Conservation (phyloP, 2,888 invertebrate genomes). For the Andrena haemorrhoa region DNA sequence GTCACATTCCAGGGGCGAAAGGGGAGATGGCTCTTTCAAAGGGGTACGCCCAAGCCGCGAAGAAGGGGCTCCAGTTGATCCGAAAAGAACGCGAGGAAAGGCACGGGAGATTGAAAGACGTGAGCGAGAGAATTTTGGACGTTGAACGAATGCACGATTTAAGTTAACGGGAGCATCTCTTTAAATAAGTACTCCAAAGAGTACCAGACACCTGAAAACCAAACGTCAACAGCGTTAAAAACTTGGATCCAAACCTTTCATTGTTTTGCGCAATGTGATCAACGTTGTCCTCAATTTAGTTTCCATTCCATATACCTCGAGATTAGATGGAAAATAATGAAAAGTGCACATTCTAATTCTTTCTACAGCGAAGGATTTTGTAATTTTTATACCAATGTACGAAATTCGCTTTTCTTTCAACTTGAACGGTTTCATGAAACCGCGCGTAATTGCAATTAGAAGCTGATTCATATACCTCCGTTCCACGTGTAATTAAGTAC, state of each 20-base stretch:
- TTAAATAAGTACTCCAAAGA: not conserved
- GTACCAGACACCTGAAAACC: too few species aligned
- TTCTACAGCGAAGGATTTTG: not conserved
- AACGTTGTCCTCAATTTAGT: not conserved
- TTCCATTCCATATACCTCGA: not conserved
- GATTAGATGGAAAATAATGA: not conserved
- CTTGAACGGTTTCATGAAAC: not conserved
- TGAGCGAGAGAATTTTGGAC: constrained; percentile 70
- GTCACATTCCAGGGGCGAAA: constrained; percentile 90
- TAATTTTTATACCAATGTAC: constrained; percentile 1
- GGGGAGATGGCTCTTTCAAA: constrained; percentile 90
- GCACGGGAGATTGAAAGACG: constrained; percentile 50
- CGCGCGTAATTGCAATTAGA: constrained; percentile 3
- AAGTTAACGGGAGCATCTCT: constrained; percentile 43
- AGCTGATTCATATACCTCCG: not conserved
- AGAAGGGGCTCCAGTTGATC: constrained; percentile 87
- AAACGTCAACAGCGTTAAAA: too few species aligned
- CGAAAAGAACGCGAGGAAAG: constrained; percentile 87
- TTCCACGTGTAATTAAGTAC: constrained; percentile 1
- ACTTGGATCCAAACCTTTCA: constrained; percentile 5
- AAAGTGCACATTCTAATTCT: not conserved
- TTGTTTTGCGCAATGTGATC: not conserved
- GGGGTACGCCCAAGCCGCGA: constrained; percentile 89
- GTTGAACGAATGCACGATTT: constrained; percentile 69
- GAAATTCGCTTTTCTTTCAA: not conserved